phyloP scores from a whole-genome alignment of 2,113 vertebrate species.

The Antidorcas marsupialis region DNA sequence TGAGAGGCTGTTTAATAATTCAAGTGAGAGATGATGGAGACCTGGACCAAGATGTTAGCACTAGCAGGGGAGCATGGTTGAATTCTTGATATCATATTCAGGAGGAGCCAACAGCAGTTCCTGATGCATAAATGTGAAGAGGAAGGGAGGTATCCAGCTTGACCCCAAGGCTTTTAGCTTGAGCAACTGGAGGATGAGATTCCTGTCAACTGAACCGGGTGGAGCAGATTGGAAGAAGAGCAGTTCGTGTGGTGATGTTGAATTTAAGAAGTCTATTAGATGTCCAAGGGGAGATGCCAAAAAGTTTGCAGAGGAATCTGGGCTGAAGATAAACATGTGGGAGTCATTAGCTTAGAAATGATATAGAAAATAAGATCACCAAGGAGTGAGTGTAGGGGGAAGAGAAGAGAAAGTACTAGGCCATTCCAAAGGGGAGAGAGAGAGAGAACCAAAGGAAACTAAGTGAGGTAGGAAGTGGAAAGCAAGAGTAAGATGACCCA shows the following conservation, averaged over 20 bases:
- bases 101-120: too few relatives aligned
- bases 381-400: not conserved
- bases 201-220: not conserved
- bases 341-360: not conserved
- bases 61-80: not conserved
- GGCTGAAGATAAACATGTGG: not conserved
- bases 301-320: not conserved
- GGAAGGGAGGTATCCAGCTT: not conserved
- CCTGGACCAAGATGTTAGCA: not conserved
- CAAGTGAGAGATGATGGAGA: not conserved
- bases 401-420: not conserved
- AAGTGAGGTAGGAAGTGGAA: not conserved
- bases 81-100: not conserved
- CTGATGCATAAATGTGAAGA: not conserved
- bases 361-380: not conserved
- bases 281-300: not conserved
- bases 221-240: not conserved
- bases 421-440: not conserved
- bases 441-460: too few relatives aligned
- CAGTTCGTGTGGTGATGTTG: not conserved
- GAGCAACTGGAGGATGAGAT: not conserved
- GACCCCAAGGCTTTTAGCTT: not conserved
- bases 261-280: not conserved
- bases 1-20: not conserved
- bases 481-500: not conserved